A percentile compares a stretch with the other conserved stretches of the same genome.
These are phyloP conservation scores for Solen grandis DNA, from an alignment of 1,140 invertebrate species.

Conservation along the genomic window DNA sequence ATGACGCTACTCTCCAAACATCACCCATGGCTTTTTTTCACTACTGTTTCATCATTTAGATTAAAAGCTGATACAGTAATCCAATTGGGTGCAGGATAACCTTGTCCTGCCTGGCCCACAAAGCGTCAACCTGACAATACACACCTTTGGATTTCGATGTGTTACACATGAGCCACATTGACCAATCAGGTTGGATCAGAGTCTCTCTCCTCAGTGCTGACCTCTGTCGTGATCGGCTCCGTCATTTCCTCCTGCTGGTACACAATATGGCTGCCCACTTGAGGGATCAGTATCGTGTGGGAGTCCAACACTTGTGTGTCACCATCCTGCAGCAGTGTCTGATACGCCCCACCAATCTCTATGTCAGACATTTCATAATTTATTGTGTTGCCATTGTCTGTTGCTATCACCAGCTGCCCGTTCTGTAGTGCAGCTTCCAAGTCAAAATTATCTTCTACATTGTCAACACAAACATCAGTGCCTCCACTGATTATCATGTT, in stretches of 20 bases:
- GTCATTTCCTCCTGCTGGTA: conserved; percentile 4
- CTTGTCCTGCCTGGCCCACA: too few relatives aligned
- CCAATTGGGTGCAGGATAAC: too few relatives aligned
- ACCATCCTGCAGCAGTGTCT: conserved; percentile 56
- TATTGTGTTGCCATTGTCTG: conserved; percentile 69
- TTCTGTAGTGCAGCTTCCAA: conserved; percentile 64
- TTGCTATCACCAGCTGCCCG: conserved; percentile 71
- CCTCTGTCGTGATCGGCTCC: not conserved
- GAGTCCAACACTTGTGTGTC: conserved; percentile 33
- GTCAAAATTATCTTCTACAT: conserved; percentile 61
- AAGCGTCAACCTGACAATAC: too few relatives aligned
- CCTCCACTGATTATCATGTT: conserved; percentile 52
- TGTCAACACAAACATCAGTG: conserved; percentile 59
- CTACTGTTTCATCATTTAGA: too few relatives aligned
- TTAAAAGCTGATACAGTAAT: too few relatives aligned
- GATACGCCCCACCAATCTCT: conserved; percentile 66
- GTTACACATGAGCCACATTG: too few relatives aligned
- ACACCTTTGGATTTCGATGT: too few relatives aligned
- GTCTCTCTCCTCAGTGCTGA: not conserved
- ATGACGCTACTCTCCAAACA: too few relatives aligned
- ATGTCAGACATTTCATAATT: conserved; percentile 72
- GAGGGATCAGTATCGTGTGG: conserved; percentile 32
- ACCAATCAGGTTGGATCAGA: too few relatives aligned
- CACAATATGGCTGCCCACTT: not conserved
- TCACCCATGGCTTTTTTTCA: too few relatives aligned